Base-by-base conservation (phyloP, 64 coral and sea anemone species). In the Porites lutea region DNA sequence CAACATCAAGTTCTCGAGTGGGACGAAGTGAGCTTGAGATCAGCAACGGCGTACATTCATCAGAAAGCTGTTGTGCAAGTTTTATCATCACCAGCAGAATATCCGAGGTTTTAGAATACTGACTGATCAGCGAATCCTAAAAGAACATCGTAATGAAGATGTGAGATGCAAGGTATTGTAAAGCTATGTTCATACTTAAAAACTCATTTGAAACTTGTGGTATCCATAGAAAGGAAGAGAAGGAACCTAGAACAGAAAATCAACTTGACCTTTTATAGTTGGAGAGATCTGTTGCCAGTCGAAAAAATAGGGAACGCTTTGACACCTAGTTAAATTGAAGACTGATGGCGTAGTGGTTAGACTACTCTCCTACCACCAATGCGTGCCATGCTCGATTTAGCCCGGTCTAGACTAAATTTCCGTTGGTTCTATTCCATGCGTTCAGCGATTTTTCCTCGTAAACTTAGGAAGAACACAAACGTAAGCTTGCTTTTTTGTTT, bases 81-180 rank as follows among this genome's bases (percentile, higher is more conserved):
- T 84, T 84, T 52, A 84, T 84, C 61, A 68, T 84, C 45, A 68
- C 81, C 13, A 51, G 81, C 45, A 69, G 52, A 23, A 68, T 22
- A 18, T 18, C 62, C 46, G 81, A 84, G 9, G 59, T 5, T 48
- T 84, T 84, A 10, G 63, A 64, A 67, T 84, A 84, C 12, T 51
- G 64, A 47, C 81, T 84, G 63, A 84, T 84, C 4, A 84, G 81
- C 52, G 61, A 84, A n/a, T 84, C 81, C 81, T 84, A n/a, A 8
- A 84, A 37, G 0, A 82, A 76, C 62, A 74, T 44, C 27, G 20
- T 72, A 21, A 6, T 14, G 22, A 15, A 2, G 21, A 3, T 52
- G 22, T 71, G 27, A 45, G 68, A 71, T 37, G 68, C 27, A 11
- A 71, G 27, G 7, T 11, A 12, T 9, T 59, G 18, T 18, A 13